phyloP scores from a whole-genome alignment of 2,797 vertebrate genomes.

The Thamnophis elegans region DNA sequence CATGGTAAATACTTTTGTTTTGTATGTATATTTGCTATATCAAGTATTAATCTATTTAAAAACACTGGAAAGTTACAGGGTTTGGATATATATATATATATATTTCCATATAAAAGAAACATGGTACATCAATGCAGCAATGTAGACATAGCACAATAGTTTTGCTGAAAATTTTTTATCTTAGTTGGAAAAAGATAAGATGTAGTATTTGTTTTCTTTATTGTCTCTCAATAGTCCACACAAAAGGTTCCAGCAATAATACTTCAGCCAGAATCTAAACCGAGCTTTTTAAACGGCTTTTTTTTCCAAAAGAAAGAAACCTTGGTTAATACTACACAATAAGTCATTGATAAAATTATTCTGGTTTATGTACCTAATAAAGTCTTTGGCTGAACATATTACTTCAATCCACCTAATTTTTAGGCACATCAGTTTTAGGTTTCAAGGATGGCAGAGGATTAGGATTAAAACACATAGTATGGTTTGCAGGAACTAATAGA shows the following conservation, averaged over 20 bases:
- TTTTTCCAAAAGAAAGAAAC: background rate
- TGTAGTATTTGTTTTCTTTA: background rate
- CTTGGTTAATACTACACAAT: background rate
- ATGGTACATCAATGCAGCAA: background rate
- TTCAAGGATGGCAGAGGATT: background rate
- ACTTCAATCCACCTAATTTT: background rate
- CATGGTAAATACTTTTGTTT: background rate
- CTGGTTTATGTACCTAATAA: background rate
- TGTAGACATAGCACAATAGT: background rate
- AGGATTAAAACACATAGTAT: background rate
- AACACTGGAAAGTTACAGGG: background rate
- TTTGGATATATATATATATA: too few relatives aligned
- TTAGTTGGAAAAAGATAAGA: background rate
- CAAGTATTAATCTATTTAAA: background rate
- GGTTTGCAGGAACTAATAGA: background rate
- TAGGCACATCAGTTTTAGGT: background rate
- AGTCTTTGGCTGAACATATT: background rate
- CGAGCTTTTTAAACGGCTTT: background rate
- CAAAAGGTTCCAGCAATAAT: background rate
- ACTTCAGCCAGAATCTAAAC: background rate
- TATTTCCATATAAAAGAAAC: background rate
- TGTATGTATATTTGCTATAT: background rate
- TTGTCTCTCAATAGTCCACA: background rate
- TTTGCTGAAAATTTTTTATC: background rate
- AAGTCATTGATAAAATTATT: background rate